Evolutionary conservation across 2,113 vertebrate species (phyloP), one percentile per base, ranked within the genome.

Genomic region (Entomyzon cyanotis): DNA sequence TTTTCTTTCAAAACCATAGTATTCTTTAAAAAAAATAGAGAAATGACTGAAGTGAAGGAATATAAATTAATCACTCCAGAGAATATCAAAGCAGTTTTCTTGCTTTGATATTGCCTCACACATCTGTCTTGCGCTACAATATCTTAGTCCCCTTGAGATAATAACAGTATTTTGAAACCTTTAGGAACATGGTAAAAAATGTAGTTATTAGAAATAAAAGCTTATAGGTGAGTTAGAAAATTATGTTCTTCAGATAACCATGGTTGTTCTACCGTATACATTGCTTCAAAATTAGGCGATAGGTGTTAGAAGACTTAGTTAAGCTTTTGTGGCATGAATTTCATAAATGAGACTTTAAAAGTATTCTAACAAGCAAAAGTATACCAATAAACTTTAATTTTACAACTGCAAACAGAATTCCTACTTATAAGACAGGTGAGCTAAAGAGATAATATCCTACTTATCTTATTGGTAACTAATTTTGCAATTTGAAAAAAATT

Each of bases 181-280:
- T 75, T 73, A 50, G 50, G 25, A 77, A 64, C 33, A 39, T 27
- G 41, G 16, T 46, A 30, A 20, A 58, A 49, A 41, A 30, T 69
- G 4, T 19, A 69, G 46, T 15, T 71, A 5, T 75, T 64, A 59
- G 11, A 76, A 90, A 41, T 44, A 73, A 77, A 33, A 20, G 7
- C 3, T 73, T 10, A 11, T 18, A 4, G 5, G 15, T 35, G 30
- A 70, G 7, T 15, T 19, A 41, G 18, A 80, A 56, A 59, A 44
- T 5, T 18, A 2, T 30, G 3, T 67, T 78, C 5, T 41, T 35
- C 19, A 19, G 5, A 41, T 41, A 68, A 46, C 16, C 5, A 49
- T 37, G 7, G 5, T 19, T 55, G 19, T 2, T 64, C 4, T 24
- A 12, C 12, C 24, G 9, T 50, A 50, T 16, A 46, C 0, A 4